Conservation (phyloP, 64 coral and sea anemone genomes). For the Anthopleura sola region DNA sequence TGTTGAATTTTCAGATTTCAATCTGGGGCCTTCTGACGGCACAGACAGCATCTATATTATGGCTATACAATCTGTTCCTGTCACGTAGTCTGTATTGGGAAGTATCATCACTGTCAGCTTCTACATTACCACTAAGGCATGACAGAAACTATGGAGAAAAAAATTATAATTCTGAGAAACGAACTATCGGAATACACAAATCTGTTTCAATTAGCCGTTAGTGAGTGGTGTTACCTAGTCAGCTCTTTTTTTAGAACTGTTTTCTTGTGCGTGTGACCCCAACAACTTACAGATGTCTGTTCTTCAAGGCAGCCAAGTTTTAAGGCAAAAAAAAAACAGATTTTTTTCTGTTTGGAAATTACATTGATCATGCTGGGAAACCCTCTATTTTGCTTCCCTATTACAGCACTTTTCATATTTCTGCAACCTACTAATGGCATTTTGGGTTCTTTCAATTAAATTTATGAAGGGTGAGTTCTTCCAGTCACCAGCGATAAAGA, state of each 20-base stretch:
- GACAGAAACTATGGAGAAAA: conserved; percentile 83
- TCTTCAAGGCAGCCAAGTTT: too few relatives aligned
- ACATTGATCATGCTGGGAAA: too few relatives aligned
- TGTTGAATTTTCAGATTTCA: conserved; percentile 49
- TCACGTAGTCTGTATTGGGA: conserved; percentile 99
- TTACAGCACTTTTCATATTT: too few relatives aligned
- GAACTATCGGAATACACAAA: conserved; percentile 85
- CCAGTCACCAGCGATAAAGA: too few relatives aligned
- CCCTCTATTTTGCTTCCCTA: too few relatives aligned
- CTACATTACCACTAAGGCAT: conserved; percentile 78
- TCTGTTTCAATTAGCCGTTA: conserved; percentile 64
- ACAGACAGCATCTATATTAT: conserved; percentile 74
- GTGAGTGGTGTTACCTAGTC: neutral
- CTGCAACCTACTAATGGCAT: too few relatives aligned
- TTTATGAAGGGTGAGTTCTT: too few relatives aligned
- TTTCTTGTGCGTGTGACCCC: neutral
- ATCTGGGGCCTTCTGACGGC: conserved; percentile 79
- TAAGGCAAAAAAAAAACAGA: too few relatives aligned
- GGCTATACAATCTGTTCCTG: conserved; percentile 91
- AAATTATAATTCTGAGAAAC: conserved; percentile 76
- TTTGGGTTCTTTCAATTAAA: too few relatives aligned
- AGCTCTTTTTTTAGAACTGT: neutral
- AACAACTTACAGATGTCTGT: too few relatives aligned
- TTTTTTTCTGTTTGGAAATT: too few relatives aligned
- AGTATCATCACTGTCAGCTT: conserved; percentile 86